Evolutionary conservation across 2,888 invertebrate species (phyloP).

Genomic region (Opisthograptis luteolata): DNA sequence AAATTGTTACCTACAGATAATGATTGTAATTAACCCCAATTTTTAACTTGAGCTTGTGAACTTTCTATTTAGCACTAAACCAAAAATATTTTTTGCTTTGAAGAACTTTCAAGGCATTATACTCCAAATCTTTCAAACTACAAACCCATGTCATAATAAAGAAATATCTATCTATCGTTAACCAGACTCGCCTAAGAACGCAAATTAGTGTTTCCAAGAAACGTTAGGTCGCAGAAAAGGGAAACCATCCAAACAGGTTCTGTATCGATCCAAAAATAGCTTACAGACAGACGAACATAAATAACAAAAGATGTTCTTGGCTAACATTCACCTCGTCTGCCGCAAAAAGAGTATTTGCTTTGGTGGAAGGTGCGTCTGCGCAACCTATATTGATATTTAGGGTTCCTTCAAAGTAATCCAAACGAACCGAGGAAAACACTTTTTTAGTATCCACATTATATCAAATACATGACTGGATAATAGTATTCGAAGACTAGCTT

Average conservation of each 20-base stretch:
- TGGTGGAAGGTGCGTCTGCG: constrained; percentile 29
- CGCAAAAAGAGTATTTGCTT: constrained; percentile 52
- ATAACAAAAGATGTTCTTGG: constrained; percentile 49
- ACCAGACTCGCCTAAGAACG: constrained; percentile 25
- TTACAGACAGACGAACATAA: constrained; percentile 51
- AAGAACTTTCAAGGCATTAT: too few relatives aligned
- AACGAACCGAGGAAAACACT: too few relatives aligned
- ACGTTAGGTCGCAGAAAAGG: constrained; percentile 25
- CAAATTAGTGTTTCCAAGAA: constrained; percentile 38
- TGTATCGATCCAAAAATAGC: constrained; percentile 49
- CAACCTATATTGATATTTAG: constrained; percentile 11
- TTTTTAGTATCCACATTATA: too few relatives aligned
- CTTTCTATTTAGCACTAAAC: too few relatives aligned
- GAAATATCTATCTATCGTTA: constrained; percentile 3
- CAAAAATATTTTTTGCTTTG: too few relatives aligned
- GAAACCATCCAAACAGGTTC: constrained; percentile 47
- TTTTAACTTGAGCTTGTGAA: too few relatives aligned
- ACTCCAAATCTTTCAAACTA: too few relatives aligned
- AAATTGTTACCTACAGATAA: too few relatives aligned
- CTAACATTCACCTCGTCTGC: constrained; percentile 47
- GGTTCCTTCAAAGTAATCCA: constrained; percentile 6
- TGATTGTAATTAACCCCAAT: too few relatives aligned
- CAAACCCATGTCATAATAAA: constrained; percentile 2
- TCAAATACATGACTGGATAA: too few relatives aligned
- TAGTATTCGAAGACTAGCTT: too few relatives aligned